Conservation (phyloP, 2,113 vertebrate genomes). For the Globicephala melas region DNA sequence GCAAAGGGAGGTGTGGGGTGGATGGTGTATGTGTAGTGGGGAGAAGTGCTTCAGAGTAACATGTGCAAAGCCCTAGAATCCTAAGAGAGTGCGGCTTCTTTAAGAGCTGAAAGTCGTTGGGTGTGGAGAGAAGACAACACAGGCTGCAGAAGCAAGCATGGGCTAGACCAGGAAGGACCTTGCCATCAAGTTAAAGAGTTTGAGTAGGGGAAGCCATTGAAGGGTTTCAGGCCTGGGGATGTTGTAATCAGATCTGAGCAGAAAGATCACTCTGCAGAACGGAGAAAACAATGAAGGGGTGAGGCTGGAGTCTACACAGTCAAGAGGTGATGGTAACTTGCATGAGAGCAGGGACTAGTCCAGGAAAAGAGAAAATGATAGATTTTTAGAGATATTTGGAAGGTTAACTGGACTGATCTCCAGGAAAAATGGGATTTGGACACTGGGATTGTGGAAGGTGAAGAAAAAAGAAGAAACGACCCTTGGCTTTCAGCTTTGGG, state of each 20-base stretch:
- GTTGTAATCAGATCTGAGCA: not conserved
- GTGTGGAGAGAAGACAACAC: not conserved
- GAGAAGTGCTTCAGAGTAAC: not conserved
- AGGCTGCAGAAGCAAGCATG: not conserved
- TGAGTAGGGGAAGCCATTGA: not conserved
- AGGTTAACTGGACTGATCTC: not conserved
- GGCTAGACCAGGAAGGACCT: not conserved
- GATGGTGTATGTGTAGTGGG: not conserved
- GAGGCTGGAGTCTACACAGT: not conserved
- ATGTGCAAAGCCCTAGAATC: not conserved
- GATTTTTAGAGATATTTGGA: not conserved
- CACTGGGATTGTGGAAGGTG: not conserved
- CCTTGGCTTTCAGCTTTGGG: not conserved
- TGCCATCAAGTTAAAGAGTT: not conserved
- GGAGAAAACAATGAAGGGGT: not conserved
- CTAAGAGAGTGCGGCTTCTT: not conserved
- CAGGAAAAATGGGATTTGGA: not conserved
- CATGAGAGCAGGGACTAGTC: not conserved
- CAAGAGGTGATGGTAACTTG: not conserved
- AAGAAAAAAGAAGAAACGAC: not conserved
- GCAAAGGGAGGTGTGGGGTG: not conserved
- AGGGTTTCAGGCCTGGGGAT: not conserved
- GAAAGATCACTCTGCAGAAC: not conserved
- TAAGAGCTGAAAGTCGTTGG: not conserved
- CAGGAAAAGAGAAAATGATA: not conserved